Conservation (phyloP, 2,113 vertebrate genomes). For the Sebastes schlegelii region DNA sequence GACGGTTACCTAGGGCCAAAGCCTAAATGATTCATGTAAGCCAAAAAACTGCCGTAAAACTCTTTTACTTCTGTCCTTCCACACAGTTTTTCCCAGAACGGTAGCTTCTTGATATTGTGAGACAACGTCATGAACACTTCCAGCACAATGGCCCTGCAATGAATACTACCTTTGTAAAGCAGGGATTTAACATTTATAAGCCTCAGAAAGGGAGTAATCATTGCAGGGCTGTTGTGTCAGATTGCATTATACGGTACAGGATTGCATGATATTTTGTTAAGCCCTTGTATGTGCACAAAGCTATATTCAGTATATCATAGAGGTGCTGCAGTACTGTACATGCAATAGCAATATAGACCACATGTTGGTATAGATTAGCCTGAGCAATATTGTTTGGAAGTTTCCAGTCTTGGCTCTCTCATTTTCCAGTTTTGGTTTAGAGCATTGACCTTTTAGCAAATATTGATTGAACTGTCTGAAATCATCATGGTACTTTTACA, state of each 20-base stretch:
- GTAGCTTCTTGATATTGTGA: background rate
- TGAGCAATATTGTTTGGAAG: background rate
- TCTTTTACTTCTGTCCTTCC: background rate
- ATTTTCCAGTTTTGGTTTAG: background rate
- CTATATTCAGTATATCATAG: background rate
- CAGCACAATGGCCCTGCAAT: background rate
- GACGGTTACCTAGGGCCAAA: background rate
- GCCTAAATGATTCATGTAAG: background rate
- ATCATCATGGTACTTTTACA: background rate
- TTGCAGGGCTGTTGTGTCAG: background rate
- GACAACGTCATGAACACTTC: background rate
- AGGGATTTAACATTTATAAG: background rate
- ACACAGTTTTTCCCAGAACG: background rate
- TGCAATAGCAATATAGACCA: too few relatives aligned
- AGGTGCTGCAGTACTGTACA: background rate
- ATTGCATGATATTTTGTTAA: slow-evolving; percentile 17
- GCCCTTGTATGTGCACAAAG: background rate
- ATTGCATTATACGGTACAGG: background rate
- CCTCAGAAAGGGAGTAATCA: background rate
- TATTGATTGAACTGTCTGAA: slow-evolving; percentile 12
- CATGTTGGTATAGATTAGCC: background rate
- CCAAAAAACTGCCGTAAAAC: background rate
- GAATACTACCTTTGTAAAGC: background rate
- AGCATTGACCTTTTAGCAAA: background rate
- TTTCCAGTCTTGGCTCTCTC: background rate